Percentiles rank a stretch among this genome's conserved stretches.
phyloP scores from a whole-genome alignment of 2,797 vertebrate genomes.

The Paguma larvata region DNA sequence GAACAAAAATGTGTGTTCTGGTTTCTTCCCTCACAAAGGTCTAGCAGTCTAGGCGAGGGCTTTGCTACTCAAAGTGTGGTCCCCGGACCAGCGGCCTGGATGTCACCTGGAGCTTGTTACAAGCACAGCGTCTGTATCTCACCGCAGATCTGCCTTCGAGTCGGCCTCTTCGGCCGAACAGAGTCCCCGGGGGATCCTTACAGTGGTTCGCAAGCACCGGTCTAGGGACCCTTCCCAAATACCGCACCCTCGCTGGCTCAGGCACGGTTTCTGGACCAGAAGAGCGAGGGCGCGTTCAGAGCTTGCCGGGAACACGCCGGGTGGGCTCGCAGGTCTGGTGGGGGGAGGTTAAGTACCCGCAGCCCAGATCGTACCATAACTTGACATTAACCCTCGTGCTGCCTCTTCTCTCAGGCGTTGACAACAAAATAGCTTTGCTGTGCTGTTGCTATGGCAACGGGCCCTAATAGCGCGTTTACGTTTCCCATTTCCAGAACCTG shows the following conservation, averaged over 20 bases:
- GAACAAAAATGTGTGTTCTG: background rate
- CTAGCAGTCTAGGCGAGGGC: background rate
- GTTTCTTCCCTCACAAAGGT: background rate
- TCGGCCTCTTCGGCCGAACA: background rate
- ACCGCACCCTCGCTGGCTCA: accelerated
- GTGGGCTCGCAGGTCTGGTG: accelerated
- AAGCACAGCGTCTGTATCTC: background rate
- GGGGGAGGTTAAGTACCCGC: background rate
- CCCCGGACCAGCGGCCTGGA: background rate
- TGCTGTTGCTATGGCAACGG: conserved; percentile 60
- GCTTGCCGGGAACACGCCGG: background rate
- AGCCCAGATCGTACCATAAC: background rate
- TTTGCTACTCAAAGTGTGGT: background rate
- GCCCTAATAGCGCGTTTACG: background rate
- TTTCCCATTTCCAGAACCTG: background rate
- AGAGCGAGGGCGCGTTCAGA: background rate
- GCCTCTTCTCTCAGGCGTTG: conserved; percentile 73
- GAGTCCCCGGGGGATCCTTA: background rate
- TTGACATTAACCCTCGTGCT: conserved; percentile 57
- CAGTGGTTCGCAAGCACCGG: accelerated
- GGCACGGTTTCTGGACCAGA: background rate
- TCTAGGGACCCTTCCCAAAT: background rate
- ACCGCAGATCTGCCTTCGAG: background rate
- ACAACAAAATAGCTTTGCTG: conserved; percentile 62
- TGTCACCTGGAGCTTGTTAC: background rate